Evolutionary conservation across 2,888 invertebrate genomes (phyloP).

Genomic region (Caprella mutica): DNA sequence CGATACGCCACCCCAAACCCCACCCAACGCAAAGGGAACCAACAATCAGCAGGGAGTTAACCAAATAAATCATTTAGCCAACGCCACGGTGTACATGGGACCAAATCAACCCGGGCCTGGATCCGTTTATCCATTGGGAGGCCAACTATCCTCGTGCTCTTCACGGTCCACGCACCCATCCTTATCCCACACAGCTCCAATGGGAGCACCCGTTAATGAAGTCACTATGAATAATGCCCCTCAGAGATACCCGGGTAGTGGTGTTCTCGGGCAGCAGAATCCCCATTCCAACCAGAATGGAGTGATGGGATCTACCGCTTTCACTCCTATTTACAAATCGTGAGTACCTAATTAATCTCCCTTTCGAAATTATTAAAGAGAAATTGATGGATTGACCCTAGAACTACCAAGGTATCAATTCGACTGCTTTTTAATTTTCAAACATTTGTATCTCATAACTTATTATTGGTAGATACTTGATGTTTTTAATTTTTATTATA

Average conservation of each 20-base stretch:
- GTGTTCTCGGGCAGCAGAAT: conserved; percentile 5
- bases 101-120: not conserved
- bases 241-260: conserved; percentile 4
- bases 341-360: conserved; percentile 3
- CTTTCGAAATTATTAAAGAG: not conserved
- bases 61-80: not conserved
- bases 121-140: conserved; percentile 14
- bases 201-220: conserved; percentile 14
- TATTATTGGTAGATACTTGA: no score
- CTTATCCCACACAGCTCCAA: conserved; percentile 3
- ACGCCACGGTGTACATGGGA: not conserved
- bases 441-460: no score
- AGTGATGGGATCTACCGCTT: conserved; percentile 22
- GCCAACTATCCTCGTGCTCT: conserved; percentile 27
- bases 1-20: conserved; percentile 87
- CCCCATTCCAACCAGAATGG: conserved; percentile 10
- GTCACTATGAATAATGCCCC: conserved; percentile 11
- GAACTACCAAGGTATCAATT: no score
- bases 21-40: conserved; percentile 52
- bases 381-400: no score
- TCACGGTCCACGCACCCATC: conserved; percentile 18
- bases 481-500: no score
- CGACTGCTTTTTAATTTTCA: no score
- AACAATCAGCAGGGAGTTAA: conserved; percentile 15
- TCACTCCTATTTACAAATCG: conserved; percentile 32